Conservation (phyloP, 2,113 vertebrate species). For the Heterocephalus glaber region DNA sequence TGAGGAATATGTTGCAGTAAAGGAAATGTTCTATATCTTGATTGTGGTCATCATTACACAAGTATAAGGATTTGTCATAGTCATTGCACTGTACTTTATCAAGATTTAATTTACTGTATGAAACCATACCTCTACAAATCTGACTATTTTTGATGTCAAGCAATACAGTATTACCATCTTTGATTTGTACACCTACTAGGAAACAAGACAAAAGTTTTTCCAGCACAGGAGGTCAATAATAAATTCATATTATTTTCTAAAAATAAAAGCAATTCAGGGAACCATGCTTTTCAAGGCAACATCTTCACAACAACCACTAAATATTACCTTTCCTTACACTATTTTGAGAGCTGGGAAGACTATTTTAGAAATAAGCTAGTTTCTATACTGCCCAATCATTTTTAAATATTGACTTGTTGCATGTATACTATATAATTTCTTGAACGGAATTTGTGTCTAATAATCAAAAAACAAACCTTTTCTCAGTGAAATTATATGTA, state of each 20-base stretch:
- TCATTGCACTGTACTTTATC: not conserved
- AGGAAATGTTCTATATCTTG: not conserved
- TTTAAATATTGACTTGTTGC: constrained; percentile 30
- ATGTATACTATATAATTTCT: constrained; percentile 54
- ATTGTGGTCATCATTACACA: not conserved
- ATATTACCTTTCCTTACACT: constrained; percentile 25
- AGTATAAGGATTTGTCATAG: not conserved
- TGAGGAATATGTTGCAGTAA: not conserved
- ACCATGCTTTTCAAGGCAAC: not conserved
- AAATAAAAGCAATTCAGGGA: not conserved
- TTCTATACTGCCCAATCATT: constrained; percentile 49
- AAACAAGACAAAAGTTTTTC: not conserved
- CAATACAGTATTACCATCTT: not conserved
- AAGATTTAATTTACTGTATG: not conserved
- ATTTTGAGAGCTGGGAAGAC: not conserved
- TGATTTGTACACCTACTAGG: not conserved
- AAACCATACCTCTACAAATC: not conserved
- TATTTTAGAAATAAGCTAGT: constrained; percentile 62
- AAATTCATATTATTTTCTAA: not conserved
- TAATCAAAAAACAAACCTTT: constrained; percentile 51
- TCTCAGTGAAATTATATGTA: constrained; percentile 56
- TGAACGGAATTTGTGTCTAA: constrained; percentile 41
- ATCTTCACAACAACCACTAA: not conserved
- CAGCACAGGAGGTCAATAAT: not conserved
- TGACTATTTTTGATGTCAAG: not conserved